Base-by-base conservation (phyloP, 1,140 invertebrate genomes). In the Drosophila parvula region DNA sequence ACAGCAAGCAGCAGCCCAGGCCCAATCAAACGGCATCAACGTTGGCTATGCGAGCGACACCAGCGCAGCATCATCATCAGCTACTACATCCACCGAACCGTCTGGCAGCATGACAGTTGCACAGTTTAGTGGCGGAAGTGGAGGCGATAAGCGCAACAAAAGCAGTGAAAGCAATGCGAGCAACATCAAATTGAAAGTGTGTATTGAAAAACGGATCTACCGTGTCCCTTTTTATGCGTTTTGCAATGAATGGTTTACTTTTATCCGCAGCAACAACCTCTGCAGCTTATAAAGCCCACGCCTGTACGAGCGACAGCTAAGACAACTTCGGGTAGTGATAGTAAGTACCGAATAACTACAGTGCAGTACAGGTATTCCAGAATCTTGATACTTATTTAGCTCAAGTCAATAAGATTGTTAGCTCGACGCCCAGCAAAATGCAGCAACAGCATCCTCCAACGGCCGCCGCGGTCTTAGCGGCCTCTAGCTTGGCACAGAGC, bases 251-350 rank as follows among this genome's bases (percentile, higher is more conserved):
- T 50, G n/a, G 10, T 43, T 45, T 68, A 32, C 32, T 77, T 67
- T 11, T 69, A 27, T 47, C 55, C 36, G 28, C 68, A 78, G 61
- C 75, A 75, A 71, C 90, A 88, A 77, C 76, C 71, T 76, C 82
- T 91, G 75, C 92, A 95, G 94, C 95, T 94, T 78, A 94, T 96
- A 38, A 96, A 96, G 93, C 96, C 96, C 18, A 95, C 94, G 73
- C 95, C 95, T 59, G 95, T 96, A 48, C 93, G 95, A 92, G 94
- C 95, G 34, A 95, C 94, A 93, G 93, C 95, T 14, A 95, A 94
- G 93, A 93, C 93, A 50, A 92, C 93, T 84, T 94, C 90, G 60
- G 61, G 76, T 74, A 81, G 79, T 83, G 89, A 91, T 74, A 74
- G 89, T 91, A 59, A 82, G 79, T 81, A 53, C 12, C 18, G 22